Evolutionary conservation across 2,113 vertebrate species (phyloP), one percentile per base, ranked within the genome.

Genomic region (Gasterosteus nipponicus): DNA sequence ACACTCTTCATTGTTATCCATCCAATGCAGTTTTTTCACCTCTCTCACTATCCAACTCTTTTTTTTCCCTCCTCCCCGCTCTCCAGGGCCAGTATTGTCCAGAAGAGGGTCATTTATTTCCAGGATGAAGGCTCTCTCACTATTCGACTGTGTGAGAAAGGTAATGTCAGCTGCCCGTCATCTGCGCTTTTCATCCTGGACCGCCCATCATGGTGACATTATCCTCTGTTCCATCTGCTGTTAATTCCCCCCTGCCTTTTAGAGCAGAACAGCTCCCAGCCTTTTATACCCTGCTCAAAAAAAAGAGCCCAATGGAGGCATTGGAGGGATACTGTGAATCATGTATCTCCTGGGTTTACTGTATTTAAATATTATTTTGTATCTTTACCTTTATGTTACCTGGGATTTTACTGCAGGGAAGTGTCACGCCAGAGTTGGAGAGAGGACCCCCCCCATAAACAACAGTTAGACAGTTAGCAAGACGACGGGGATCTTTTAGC

Each of bases 81-180:
- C 80, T 77, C 16, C 82, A 99, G 97, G 88, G 97, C 97, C 69
- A 98, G 97, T 69, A 97, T 99, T 35, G 96, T 98, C 72, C 97
- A 99, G 94, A 98, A 97, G 81, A 96, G 94, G 81, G 93, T 98
- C 38, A 97, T 97, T 89, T 97, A 96, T 94, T 98, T 98, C 92
- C 97, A 97, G 89, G 96, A 98, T 63, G 96, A 98, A 75, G 97
- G 97, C 33, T 98, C 97, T 61, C 96, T 99, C 81, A 98, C 96
- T 33, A 94, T 95, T 88, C 96, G 93, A 76, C 94, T 99, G 54
- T 99, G 97, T 91, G 97, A 99, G 89, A 96, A 95, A 97, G 98
- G 98, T 99, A 78, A 89, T 70, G 75, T 68, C 81, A 67, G 74
- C 78, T 80, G 80, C 62, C 78, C 0, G 51, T 86, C 79, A 62